Percentiles rank a stretch among this genome's conserved stretches.
Conservation (phyloP, 1,140 invertebrate species). For the Drosophila triauraria region DNA sequence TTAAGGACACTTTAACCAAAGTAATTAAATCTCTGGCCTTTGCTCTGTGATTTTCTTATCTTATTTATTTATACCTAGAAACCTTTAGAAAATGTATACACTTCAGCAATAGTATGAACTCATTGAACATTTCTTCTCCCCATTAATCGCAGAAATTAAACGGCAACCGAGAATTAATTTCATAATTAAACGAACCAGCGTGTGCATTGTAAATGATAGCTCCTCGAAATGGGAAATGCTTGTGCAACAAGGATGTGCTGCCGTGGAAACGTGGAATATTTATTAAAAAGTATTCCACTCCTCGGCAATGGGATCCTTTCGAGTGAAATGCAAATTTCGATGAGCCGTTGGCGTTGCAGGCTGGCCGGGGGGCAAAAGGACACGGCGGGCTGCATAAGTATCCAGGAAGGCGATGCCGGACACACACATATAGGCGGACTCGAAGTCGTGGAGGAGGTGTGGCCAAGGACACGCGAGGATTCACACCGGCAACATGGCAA, state of each 20-base stretch:
- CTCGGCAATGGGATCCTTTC: conserved; percentile 2
- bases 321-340: conserved; percentile 41
- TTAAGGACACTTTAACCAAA: too few relatives aligned
- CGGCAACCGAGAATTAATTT: not conserved
- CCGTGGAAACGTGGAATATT: conserved; percentile 21
- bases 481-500: conserved; percentile 35
- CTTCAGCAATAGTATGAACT: not conserved
- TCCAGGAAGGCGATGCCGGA: conserved; percentile 19
- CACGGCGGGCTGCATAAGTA: conserved; percentile 39
- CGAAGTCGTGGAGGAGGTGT: conserved; percentile 1
- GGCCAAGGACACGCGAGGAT: conserved; percentile 38
- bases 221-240: conserved; percentile 6
- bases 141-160: conserved; percentile 9
- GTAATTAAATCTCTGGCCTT: too few relatives aligned
- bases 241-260: conserved; percentile 12
- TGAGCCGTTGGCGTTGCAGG: conserved; percentile 34
- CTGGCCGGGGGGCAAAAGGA: conserved; percentile 27
- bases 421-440: conserved; percentile 4
- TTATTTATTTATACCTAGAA: too few relatives aligned
- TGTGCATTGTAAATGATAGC: conserved; percentile 6
- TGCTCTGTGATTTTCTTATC: too few relatives aligned
- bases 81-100: not conserved
- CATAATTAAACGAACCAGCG: conserved; percentile 7
- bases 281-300: conserved; percentile 42
- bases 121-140: not conserved